Conservation (phyloP, 2,113 vertebrate species). For the Marmota monax region DNA sequence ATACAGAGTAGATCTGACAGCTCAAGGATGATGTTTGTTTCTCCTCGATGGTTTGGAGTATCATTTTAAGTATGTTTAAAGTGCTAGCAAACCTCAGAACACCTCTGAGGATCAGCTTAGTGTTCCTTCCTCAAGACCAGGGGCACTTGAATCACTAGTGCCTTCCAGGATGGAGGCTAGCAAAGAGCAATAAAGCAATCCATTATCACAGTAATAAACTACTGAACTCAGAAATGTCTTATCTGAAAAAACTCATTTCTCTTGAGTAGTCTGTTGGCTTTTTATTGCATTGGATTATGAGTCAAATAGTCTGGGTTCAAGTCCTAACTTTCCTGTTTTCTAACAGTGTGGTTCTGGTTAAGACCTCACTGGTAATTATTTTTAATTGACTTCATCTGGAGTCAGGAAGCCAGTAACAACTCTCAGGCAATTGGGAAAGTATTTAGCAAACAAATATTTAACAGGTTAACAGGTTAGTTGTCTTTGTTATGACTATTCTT, state of each 20-base stretch:
- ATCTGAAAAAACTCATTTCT: not conserved
- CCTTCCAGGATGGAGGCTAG: not conserved
- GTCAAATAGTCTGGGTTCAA: not conserved
- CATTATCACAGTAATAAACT: not conserved
- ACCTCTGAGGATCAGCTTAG: not conserved
- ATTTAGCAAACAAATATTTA: not conserved
- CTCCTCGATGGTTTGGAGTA: not conserved
- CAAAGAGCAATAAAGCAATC: not conserved
- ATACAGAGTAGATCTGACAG: not conserved
- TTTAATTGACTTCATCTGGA: not conserved
- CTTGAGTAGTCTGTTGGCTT: not conserved
- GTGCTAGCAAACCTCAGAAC: not conserved
- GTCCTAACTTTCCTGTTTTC: not conserved
- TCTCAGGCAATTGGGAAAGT: not conserved
- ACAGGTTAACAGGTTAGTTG: not conserved
- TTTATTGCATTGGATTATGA: not conserved
- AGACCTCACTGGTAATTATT: not conserved
- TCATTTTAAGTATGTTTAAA: not conserved
- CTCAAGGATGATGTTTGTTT: not conserved
- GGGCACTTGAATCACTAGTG: not conserved
- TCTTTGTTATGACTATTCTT: not conserved
- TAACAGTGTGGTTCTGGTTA: not conserved
- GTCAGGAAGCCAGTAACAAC: no score
- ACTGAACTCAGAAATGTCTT: not conserved
- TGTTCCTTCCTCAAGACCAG: not conserved